Conservation (phyloP, 2,888 invertebrate species). For the Thereva unica region DNA sequence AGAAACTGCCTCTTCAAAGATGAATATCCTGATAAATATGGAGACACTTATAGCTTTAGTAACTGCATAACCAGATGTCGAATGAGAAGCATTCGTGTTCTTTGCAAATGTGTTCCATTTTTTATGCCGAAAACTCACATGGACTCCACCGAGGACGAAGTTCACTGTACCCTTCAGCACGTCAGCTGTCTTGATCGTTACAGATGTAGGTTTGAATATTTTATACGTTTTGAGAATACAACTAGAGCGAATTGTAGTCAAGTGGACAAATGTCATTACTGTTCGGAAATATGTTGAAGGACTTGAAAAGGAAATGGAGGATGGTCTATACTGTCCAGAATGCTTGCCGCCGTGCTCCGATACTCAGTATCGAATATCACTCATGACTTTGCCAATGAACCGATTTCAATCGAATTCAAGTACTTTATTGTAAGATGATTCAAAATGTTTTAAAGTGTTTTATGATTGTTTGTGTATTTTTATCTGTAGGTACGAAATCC, state of each 20-base stretch:
- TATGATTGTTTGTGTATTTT: not conserved
- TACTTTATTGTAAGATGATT: conserved; percentile 35
- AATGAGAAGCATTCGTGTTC: conserved; percentile 59
- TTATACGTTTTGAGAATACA: not conserved
- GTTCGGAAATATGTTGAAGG: conserved; percentile 50
- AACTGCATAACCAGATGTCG: conserved; percentile 67
- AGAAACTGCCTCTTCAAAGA: conserved; percentile 63
- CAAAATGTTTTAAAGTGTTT: not conserved
- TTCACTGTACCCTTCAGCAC: conserved; percentile 52
- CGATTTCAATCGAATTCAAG: conserved; percentile 26
- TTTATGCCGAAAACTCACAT: conserved; percentile 56
- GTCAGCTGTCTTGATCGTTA: conserved; percentile 60
- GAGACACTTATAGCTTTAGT: conserved; percentile 63
- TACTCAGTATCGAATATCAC: conserved; percentile 60
- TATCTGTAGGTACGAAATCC: conserved; percentile 36
- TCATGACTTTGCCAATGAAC: conserved; percentile 48
- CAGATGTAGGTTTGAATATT: conserved; percentile 56
- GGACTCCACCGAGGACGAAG: conserved; percentile 40
- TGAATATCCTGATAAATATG: conserved; percentile 56
- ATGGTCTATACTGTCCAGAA: conserved; percentile 62
- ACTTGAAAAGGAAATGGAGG: conserved; percentile 60
- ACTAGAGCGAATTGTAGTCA: conserved; percentile 50
- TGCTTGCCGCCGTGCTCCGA: conserved; percentile 65
- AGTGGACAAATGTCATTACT: conserved; percentile 57
- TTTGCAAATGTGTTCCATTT: conserved; percentile 67